phyloP scores from a whole-genome alignment of 2,113 vertebrate species.

The Pica pica region DNA sequence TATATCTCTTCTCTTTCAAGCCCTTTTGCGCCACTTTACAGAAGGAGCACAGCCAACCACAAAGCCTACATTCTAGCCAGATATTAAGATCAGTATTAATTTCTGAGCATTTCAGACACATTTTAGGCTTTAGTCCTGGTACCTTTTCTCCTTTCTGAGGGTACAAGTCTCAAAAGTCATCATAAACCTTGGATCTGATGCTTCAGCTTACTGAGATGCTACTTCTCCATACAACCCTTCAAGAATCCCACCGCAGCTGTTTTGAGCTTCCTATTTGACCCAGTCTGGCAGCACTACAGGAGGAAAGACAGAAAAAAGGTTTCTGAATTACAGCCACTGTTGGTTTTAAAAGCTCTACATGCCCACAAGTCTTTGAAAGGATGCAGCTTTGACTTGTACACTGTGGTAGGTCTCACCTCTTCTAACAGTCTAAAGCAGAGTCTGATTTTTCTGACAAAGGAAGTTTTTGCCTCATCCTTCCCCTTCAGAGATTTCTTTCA shows the following conservation, averaged over 20 bases:
- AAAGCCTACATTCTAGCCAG: background rate
- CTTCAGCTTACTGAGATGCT: background rate
- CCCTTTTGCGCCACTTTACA: background rate
- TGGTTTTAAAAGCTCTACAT: background rate
- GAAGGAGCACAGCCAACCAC: background rate
- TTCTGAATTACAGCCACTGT: background rate
- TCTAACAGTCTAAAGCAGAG: background rate
- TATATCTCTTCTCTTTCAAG: background rate
- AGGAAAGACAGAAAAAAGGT: background rate
- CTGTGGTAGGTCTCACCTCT: background rate
- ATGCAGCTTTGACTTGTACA: background rate
- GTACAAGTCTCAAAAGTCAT: background rate
- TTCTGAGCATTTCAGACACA: background rate
- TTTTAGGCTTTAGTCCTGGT: background rate
- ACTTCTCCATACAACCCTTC: background rate
- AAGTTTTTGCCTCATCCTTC: background rate
- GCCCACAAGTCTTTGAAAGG: background rate
- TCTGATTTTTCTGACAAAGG: background rate
- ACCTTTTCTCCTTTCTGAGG: background rate
- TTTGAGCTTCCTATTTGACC: background rate
- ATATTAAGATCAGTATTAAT: background rate
- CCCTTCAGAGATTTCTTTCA: background rate
- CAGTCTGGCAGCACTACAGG: background rate
- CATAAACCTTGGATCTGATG: background rate
- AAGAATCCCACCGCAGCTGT: background rate